Evolutionary conservation across 2,888 invertebrate species (phyloP), one percentile per base, ranked within the genome.

Genomic region (Chrysomela aeneicollis): DNA sequence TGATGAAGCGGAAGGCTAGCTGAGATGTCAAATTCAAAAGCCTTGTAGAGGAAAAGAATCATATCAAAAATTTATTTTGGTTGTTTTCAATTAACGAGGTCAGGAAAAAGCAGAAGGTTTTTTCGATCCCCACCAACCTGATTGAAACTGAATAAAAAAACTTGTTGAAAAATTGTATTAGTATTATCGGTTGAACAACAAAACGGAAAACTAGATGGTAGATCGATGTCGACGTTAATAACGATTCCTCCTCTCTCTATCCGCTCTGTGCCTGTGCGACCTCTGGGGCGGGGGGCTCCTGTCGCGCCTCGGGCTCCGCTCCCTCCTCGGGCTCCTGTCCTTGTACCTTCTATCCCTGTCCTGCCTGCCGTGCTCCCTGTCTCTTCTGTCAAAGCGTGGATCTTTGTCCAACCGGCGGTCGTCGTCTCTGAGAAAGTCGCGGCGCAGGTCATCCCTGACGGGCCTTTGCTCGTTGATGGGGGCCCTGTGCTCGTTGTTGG

Each of bases 341-440:
- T 70, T 66, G 46, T 70, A 63, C 32, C 73, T 63, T 17, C 69
- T 66, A 4, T 69, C 66, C 17, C 82, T 81, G n/a, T 59, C 66
- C 32, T 66, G 37, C 42, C 68, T 59, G 3, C 66, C 67, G 12
- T 51, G 1, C 19, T 69, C 69, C 9, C 55, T 37, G 18, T 26
- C 17, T 12, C 22, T 9, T 8, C 53, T 53, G 6, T 35, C 52
- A 4, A 70, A 65, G 18, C 71, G 47, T 18, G 66, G 55, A 47
- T 76, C 67, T 49, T 80, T 78, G 54, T 76, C 74, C 18, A 75
- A 70, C 51, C 76, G 67, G 17, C 79, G 72, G 12, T 78, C 76
- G 63, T 80, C 79, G 61, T 80, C 79, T n/a, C 80, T 68, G 26
- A 80, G 63, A 61, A 79, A 80, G 58, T 79, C 76, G 26, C 77